These are phyloP conservation scores for Oreochromis spilurus DNA, from an alignment of 2,113 vertebrate genomes.

Conservation along the genomic window DNA sequence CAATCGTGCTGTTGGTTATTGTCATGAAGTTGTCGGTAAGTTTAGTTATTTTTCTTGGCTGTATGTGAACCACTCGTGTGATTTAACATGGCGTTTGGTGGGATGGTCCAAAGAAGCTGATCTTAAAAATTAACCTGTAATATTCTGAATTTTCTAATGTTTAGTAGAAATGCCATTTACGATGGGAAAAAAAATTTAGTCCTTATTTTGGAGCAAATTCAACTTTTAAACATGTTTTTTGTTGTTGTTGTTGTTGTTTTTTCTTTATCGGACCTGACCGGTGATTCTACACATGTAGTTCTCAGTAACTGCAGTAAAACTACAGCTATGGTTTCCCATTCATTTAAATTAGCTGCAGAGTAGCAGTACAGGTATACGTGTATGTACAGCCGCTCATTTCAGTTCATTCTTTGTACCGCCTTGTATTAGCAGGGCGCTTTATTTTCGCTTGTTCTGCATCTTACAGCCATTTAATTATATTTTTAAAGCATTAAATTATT, in stretches of 20 bases:
- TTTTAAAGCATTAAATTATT: accelerated
- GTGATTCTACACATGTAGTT: neutral
- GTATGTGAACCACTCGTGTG: neutral
- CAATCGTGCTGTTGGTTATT: neutral
- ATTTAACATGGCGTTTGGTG: neutral
- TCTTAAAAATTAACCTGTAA: accelerated
- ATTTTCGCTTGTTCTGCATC: neutral
- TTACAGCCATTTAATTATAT: neutral
- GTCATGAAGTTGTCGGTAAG: neutral
- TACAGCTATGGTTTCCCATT: neutral
- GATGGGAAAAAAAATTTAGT: neutral
- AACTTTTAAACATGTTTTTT: neutral
- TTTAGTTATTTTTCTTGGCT: neutral
- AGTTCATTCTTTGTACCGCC: neutral
- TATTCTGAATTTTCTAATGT: neutral
- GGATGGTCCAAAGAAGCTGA: neutral
- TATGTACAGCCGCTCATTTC: neutral
- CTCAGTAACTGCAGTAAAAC: neutral
- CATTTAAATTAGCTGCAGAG: neutral
- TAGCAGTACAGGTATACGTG: neutral
- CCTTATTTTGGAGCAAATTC: neutral
- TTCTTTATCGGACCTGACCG: neutral
- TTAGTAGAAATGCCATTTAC: accelerated
- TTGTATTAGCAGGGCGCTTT: neutral
- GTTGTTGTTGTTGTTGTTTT: neutral